These are phyloP conservation scores for Actinia tenebrosa DNA, from an alignment of 64 coral and sea anemone genomes.

Conservation along the genomic window DNA sequence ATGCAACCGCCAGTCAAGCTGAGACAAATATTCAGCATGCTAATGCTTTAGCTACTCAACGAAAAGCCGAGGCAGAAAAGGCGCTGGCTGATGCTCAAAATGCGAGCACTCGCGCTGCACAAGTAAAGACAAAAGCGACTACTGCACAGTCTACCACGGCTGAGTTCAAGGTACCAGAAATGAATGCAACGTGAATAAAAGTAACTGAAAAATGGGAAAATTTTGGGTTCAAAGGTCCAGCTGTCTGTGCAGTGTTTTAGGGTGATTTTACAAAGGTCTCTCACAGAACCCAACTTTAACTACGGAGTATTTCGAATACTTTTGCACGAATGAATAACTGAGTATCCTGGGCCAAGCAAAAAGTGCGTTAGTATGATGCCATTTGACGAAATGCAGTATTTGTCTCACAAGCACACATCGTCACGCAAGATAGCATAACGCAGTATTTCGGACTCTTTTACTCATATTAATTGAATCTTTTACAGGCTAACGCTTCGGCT, in stretches of 20 bases:
- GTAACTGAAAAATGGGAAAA: neutral
- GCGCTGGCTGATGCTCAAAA: constrained; percentile 37
- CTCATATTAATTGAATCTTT: neutral
- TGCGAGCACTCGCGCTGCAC: constrained; percentile 21
- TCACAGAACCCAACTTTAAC: too few relatives aligned
- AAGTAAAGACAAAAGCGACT: constrained; percentile 15
- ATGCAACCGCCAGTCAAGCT: constrained; percentile 29
- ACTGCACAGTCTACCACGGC: constrained; percentile 24
- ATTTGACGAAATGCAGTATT: neutral
- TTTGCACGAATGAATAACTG: too few relatives aligned
- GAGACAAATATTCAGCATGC: constrained; percentile 32
- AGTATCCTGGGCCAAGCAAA: too few relatives aligned
- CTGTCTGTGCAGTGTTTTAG: too few relatives aligned
- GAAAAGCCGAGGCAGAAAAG: constrained; percentile 35
- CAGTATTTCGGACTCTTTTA: neutral
- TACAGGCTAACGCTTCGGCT: constrained; percentile 66
- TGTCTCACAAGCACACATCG: too few relatives aligned
- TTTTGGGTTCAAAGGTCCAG: neutral
- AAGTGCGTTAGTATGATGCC: too few relatives aligned
- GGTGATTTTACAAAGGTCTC: too few relatives aligned
- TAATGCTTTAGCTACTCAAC: constrained; percentile 26
- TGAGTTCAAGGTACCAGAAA: constrained; percentile 54
- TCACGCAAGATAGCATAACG: neutral
- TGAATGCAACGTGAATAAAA: neutral
- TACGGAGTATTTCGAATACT: too few relatives aligned